Evolutionary conservation across 2,113 vertebrate genomes (phyloP), one percentile per base, ranked within the genome.

Genomic region (Saguinus midas): DNA sequence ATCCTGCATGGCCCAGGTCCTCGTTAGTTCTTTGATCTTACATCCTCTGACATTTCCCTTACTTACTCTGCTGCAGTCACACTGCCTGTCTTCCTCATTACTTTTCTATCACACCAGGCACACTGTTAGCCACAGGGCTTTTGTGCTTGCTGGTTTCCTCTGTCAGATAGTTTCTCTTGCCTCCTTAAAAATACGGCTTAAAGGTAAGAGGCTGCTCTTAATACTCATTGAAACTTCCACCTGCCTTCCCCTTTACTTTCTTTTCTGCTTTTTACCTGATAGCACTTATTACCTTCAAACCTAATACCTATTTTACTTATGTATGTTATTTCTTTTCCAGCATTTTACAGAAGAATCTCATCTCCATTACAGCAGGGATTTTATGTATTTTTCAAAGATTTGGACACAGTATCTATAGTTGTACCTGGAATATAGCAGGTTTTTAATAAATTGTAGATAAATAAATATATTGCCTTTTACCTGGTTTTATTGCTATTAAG

Each of bases 1-100:
- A 48, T 3, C 14, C 27, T 27, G 1, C 6, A 7, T 29, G 37
- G 27, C 8, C 5, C 16, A n/a, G 1, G 2, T 68, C 35, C 43
- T 11, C 2, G 12, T 35, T 52, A 27, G 5, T 17, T 83, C 40
- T n/a, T 29, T 58, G 58, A 58, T 29, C 9, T 66, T 12, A 29
- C 3, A 5, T 17, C 8, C 40, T 37, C 11, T 72, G 40, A 32
- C 17, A 68, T 25, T 45, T 29, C 20, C 14, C 50, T 40, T 5
- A 48, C 40, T 50, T 23, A 35, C 14, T n/a, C 27, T 90, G 14
- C 6, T 68, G 2, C 16, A 32, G 14, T 29, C 18, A 61, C 8
- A 70, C 4, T 57, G 8, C 32, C 8, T 48, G 58, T 68, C 66
- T 68, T 35, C 40, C 8, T 58, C 29, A 29, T 32, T 11, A 25